These are phyloP conservation scores for Etheostoma perlongum DNA, from an alignment of 2,797 vertebrate species.

Conservation along the genomic window DNA sequence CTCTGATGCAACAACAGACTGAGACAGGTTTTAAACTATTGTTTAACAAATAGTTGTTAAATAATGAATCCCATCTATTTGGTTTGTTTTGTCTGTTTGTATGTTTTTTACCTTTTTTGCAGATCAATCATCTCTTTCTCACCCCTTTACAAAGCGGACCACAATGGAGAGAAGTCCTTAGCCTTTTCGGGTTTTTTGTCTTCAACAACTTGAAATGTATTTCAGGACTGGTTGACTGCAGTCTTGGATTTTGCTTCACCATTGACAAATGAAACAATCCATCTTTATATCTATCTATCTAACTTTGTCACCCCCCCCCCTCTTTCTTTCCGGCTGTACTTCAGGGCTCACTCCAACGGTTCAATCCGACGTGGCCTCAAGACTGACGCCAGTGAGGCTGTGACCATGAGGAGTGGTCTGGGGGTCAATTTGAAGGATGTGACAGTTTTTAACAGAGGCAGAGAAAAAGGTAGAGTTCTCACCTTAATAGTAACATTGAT, in stretches of 20 bases:
- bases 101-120: neutral
- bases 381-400: conserved; percentile 90
- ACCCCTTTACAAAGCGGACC: neutral
- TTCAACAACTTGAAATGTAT: neutral
- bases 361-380: conserved; percentile 96
- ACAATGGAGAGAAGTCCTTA: conserved; percentile 1
- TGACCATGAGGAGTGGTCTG: conserved; percentile 95
- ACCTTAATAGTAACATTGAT: conserved; percentile 55
- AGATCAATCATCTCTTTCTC: neutral
- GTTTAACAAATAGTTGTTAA: neutral
- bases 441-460: conserved; percentile 94
- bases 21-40: neutral
- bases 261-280: conserved; percentile 3
- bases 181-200: conserved; percentile 4
- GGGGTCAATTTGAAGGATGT: conserved; percentile 98
- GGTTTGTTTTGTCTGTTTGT: conserved; percentile 4
- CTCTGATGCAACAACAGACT: neutral
- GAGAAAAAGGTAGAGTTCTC: conserved; percentile 94
- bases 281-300: conserved; percentile 12
- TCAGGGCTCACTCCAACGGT: conserved; percentile 97
- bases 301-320: conserved; percentile 43
- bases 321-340: conserved; percentile 13
- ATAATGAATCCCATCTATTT: neutral
- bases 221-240: neutral
- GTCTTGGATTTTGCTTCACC: conserved; percentile 4